phyloP scores from a whole-genome alignment of 2,888 invertebrate genomes.

The Tenthredo notha region DNA sequence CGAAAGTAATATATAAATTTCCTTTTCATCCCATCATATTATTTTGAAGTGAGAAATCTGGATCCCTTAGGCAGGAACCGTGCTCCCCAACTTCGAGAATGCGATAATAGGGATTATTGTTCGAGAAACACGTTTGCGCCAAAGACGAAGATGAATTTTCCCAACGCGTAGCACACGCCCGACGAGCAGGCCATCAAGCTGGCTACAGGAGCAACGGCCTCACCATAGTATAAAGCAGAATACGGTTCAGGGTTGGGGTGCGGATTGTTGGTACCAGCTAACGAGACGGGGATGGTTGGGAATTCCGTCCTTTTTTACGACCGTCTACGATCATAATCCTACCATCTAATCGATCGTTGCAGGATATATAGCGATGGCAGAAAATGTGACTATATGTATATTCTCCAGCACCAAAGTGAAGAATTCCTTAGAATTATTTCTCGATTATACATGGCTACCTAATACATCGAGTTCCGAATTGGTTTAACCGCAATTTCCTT shows the following conservation, averaged over 20 bases:
- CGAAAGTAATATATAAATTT: not conserved
- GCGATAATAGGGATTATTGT: conserved; percentile 61
- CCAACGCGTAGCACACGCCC: conserved; percentile 23
- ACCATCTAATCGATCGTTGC: not conserved
- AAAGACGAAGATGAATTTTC: conserved; percentile 57
- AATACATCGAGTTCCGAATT: not conserved
- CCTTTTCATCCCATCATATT: conserved; percentile 27
- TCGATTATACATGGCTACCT: not conserved
- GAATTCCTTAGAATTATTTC: not conserved
- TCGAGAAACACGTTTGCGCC: conserved; percentile 58
- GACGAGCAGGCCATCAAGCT: conserved; percentile 30
- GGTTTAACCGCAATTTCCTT: conserved; percentile 4
- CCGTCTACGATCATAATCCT: not conserved
- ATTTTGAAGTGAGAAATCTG: conserved; percentile 28
- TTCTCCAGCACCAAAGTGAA: not conserved
- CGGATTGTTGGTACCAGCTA: conserved; percentile 13
- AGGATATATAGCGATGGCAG: not conserved
- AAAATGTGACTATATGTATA: not conserved
- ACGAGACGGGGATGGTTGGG: conserved; percentile 20
- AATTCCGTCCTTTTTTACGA: not conserved
- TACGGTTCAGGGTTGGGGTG: conserved; percentile 16
- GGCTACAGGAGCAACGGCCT: conserved; percentile 20
- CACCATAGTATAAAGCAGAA: not conserved
- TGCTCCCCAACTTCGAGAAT: conserved; percentile 6
- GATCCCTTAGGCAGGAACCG: conserved; percentile 7